Evolutionary conservation across 2,797 vertebrate species (phyloP).

Genomic region (Florisuga fusca): DNA sequence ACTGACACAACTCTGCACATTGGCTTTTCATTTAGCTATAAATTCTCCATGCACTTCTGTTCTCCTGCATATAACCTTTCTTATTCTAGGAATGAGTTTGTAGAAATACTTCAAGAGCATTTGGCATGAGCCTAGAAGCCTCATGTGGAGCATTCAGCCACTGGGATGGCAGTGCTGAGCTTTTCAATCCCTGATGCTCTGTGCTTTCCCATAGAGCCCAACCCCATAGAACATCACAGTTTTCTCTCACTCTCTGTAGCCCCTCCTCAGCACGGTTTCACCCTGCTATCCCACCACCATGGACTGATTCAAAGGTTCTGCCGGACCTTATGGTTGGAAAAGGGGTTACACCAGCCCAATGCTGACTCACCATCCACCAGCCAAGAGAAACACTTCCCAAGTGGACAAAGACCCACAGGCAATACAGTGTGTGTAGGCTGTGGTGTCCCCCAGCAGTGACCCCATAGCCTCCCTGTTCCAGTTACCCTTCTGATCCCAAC

Average conservation of each 20-base stretch:
- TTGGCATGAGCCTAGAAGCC: neutral
- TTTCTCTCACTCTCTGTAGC: neutral
- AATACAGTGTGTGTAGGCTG: neutral
- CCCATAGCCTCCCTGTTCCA: neutral
- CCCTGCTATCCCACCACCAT: neutral
- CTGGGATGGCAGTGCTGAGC: neutral
- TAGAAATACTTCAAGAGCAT: neutral
- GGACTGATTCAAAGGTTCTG: neutral
- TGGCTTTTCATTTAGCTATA: neutral
- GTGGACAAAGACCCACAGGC: neutral
- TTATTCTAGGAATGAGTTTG: neutral
- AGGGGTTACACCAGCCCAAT: neutral
- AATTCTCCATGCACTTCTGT: neutral
- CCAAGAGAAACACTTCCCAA: neutral
- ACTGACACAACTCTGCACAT: neutral
- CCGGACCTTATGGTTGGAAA: accelerated
- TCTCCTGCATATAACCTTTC: neutral
- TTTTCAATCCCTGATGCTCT: neutral
- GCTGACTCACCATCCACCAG: neutral
- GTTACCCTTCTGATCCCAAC: neutral
- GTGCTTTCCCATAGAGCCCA: neutral
- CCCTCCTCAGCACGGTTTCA: neutral
- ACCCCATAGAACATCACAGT: neutral
- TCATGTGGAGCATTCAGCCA: neutral
- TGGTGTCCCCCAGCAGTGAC: neutral